Evolutionary conservation across 2,797 vertebrate species (phyloP).

Genomic region (Spinibarbus caldwelli): DNA sequence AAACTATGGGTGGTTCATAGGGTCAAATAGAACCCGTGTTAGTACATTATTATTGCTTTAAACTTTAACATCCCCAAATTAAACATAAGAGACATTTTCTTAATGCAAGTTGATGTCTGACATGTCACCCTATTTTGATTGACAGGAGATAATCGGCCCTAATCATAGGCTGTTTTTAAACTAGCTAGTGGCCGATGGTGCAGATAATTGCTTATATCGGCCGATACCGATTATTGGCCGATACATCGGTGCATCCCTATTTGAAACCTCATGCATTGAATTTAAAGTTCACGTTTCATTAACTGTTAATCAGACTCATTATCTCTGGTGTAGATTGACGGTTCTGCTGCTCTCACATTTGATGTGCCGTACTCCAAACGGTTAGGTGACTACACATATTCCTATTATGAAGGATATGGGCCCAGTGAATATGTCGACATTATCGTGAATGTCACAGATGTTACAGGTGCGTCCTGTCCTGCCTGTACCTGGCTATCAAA

Average conservation of each 20-base stretch:
- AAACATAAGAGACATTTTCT: no score
- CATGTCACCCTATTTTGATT: no score
- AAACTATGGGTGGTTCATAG: no score
- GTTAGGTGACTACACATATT: constrained; percentile 24
- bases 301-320: background rate
- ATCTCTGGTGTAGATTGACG: constrained; percentile 78
- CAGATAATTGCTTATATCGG: no score
- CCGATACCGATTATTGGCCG: no score
- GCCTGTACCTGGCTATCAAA: background rate
- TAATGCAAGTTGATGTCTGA: no score
- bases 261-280: background rate
- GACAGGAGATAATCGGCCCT: no score
- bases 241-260: background rate
- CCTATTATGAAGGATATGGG: background rate
- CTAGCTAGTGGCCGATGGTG: no score
- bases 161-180: no score
- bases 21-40: no score
- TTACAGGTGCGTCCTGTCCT: constrained; percentile 78
- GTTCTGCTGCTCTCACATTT: constrained; percentile 78
- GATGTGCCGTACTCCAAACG: constrained; percentile 61
- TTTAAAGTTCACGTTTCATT: background rate
- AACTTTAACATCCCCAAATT: no score
- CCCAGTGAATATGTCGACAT: constrained; percentile 60
- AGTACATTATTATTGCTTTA: no score
- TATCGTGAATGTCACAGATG: constrained; percentile 80